Conservation (phyloP, 2,113 vertebrate genomes). For the Poeciliopsis occidentalis region DNA sequence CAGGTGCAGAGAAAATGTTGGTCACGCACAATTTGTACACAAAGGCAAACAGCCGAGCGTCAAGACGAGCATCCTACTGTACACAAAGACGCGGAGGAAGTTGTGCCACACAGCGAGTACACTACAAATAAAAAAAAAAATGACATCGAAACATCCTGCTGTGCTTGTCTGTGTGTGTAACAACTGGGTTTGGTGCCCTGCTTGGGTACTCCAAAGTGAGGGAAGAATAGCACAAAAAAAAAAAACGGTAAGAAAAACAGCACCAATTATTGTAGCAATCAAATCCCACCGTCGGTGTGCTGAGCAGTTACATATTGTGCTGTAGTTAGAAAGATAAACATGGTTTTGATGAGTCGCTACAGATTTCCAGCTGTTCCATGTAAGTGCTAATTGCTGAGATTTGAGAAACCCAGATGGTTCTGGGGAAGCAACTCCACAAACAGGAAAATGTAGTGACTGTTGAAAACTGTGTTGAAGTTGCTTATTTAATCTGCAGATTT, state of each 20-base stretch:
- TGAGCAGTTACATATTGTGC: constrained; percentile 48
- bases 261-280: constrained; percentile 51
- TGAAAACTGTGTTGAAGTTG: too few species aligned
- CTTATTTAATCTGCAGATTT: too few species aligned
- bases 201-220: constrained; percentile 20
- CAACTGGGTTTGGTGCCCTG: not conserved
- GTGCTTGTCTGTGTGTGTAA: constrained; percentile 59
- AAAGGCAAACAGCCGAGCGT: constrained; percentile 31
- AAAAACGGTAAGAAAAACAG: constrained; percentile 28
- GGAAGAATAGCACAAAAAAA: not conserved
- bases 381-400: not conserved
- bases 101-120: not conserved
- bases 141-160: not conserved
- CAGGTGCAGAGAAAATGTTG: constrained; percentile 16
- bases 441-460: not conserved
- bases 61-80: constrained; percentile 21
- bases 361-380: not conserved
- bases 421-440: not conserved
- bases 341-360: not conserved
- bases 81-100: not conserved
- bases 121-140: not conserved
- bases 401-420: not conserved
- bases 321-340: constrained; percentile 23
- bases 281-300: constrained; percentile 42
- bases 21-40: constrained; percentile 60